Conservation (phyloP, 2,888 invertebrate species). For the Venusia cambrica region DNA sequence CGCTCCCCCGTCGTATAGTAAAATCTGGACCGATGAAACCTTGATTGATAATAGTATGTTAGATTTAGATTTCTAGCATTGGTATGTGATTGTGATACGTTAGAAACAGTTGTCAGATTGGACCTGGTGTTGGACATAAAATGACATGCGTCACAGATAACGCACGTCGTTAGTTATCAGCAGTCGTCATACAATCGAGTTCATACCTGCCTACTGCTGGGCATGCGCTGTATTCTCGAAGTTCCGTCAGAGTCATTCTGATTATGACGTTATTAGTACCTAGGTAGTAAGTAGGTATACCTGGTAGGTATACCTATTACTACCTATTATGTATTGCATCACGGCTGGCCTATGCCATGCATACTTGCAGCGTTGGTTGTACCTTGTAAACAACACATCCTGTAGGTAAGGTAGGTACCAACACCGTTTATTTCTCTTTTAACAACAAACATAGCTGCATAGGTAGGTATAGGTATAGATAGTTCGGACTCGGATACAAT, state of each 20-base stretch:
- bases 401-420: no score
- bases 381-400: no score
- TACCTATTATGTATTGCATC: slow-evolving; percentile 38
- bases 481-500: slow-evolving; percentile 7
- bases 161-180: slow-evolving; percentile 30
- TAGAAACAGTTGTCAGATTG: slow-evolving; percentile 16
- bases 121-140: slow-evolving; percentile 35
- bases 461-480: slow-evolving; percentile 3
- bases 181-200: slow-evolving; percentile 31
- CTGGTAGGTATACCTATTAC: slow-evolving; percentile 23
- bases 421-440: slow-evolving; percentile 20
- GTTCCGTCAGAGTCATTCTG: slow-evolving; percentile 27
- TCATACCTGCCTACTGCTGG: slow-evolving; percentile 23
- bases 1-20: no score
- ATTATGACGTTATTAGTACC: slow-evolving; percentile 40
- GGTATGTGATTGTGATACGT: no score
- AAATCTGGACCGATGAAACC: no score
- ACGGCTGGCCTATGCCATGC: slow-evolving; percentile 36
- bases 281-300: no score
- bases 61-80: no score
- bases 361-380: slow-evolving; percentile 28
- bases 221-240: slow-evolving; percentile 19
- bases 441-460: no score
- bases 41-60: no score
- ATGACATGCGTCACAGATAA: slow-evolving; percentile 39